Percentiles rank a stretch among this genome's conserved stretches.
These are phyloP conservation scores for Rhyacichthys aspro DNA, from an alignment of 2,797 vertebrate species.

Conservation along the genomic window DNA sequence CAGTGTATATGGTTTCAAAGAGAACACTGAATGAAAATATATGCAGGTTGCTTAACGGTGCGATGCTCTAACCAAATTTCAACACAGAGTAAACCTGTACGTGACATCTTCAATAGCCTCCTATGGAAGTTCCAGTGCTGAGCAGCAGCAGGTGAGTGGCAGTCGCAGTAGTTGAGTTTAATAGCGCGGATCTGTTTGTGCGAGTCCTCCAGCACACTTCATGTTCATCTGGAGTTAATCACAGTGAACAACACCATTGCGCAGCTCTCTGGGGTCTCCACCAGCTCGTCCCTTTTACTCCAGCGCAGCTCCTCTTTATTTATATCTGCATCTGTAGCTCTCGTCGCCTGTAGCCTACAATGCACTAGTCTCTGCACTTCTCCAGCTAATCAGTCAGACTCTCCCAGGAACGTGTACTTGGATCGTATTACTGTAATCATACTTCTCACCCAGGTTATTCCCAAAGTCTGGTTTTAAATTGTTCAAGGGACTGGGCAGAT, in stretches of 20 bases:
- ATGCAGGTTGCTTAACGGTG: too few relatives aligned
- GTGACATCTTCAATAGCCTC: constrained; percentile 15
- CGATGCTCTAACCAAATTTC: too few relatives aligned
- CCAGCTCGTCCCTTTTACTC: constrained; percentile 10
- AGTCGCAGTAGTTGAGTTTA: constrained; percentile 57
- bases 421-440: constrained; percentile 15
- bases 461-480: too few relatives aligned
- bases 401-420: constrained; percentile 24
- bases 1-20: not conserved
- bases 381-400: constrained; percentile 15
- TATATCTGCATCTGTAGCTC: constrained; percentile 28
- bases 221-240: constrained; percentile 50
- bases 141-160: constrained; percentile 63
- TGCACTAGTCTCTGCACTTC: constrained; percentile 5
- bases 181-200: constrained; percentile 53
- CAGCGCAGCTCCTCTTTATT: constrained; percentile 39
- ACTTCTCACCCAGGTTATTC: constrained; percentile 4
- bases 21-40: not conserved
- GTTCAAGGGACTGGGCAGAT: too few relatives aligned
- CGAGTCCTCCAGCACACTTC: constrained; percentile 56
- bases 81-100: not conserved
- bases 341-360: not conserved
- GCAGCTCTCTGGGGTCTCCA: constrained; percentile 38
- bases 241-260: constrained; percentile 35
- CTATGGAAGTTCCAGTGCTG: constrained; percentile 33